phyloP scores from a whole-genome alignment of 2,797 vertebrate genomes.

The Scleropages formosus region DNA sequence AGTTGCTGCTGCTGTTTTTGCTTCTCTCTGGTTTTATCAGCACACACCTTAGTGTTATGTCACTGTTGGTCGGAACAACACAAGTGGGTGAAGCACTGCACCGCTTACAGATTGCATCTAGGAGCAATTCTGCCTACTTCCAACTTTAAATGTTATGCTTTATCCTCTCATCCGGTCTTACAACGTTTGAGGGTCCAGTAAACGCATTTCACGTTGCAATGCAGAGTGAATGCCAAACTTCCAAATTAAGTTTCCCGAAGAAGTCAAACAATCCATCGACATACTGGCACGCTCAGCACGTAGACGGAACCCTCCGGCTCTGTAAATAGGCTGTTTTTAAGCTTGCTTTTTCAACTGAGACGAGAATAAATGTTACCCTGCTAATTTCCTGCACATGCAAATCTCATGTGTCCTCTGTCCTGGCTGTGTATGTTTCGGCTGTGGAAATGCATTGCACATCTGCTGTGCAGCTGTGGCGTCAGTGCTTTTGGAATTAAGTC shows the following conservation, averaged over 20 bases:
- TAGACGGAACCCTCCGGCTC: background rate
- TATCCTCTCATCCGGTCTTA: constrained; percentile 10
- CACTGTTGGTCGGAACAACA: background rate
- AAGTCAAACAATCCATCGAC: constrained; percentile 14
- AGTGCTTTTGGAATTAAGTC: constrained; percentile 20
- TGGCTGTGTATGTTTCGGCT: constrained; percentile 20
- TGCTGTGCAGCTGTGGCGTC: constrained; percentile 39
- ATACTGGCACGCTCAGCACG: background rate
- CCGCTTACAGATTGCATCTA: background rate
- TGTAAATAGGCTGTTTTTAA: constrained; percentile 24
- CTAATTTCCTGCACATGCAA: constrained; percentile 26
- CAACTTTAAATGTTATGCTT: background rate
- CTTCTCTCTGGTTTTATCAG: background rate
- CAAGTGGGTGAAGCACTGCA: background rate
- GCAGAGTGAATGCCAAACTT: constrained; percentile 16
- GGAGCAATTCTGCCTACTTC: background rate
- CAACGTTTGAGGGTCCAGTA: background rate
- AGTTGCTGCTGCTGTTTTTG: background rate
- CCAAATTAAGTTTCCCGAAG: constrained; percentile 10
- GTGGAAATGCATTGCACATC: constrained; percentile 26
- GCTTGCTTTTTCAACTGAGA: constrained; percentile 18
- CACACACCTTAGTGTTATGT: background rate
- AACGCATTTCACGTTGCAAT: constrained; percentile 28
- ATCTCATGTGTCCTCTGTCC: constrained; percentile 28
- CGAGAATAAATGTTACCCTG: constrained; percentile 32